These are phyloP conservation scores for Vireo griseus DNA, from an alignment of 2,797 vertebrate genomes.

Conservation along the genomic window DNA sequence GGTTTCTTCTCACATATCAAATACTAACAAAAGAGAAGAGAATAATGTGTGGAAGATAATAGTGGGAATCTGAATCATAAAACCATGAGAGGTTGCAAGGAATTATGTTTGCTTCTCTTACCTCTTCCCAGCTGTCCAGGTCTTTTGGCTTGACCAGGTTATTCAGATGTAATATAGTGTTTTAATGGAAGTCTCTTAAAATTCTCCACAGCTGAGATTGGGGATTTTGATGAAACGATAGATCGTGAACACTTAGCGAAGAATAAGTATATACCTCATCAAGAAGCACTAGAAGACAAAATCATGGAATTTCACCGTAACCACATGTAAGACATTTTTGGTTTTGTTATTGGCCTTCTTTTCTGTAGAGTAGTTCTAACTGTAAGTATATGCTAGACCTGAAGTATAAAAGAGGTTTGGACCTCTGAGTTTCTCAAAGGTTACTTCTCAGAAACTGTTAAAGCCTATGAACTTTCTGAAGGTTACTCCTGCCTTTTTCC, in stretches of 20 bases:
- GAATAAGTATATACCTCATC: slow-evolving; percentile 95
- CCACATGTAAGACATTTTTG: slow-evolving; percentile 82
- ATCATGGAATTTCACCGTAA: slow-evolving; percentile 94
- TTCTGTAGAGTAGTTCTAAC: not conserved
- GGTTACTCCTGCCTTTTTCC: not conserved
- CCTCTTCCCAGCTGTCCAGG: not conserved
- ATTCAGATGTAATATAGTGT: not conserved
- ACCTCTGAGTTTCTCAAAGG: not conserved
- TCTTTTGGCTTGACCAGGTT: not conserved
- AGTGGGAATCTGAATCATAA: not conserved
- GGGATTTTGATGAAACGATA: slow-evolving; percentile 94
- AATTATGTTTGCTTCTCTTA: not conserved
- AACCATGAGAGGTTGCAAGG: not conserved
- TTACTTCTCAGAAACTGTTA: not conserved
- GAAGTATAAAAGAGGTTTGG: not conserved
- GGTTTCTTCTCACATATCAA: rapidly evolving
- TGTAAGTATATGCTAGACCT: not conserved
- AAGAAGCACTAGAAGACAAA: slow-evolving; percentile 93
- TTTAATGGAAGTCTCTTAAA: not conserved
- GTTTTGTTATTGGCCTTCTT: not conserved
- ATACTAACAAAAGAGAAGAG: not conserved
- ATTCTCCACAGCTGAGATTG: slow-evolving; percentile 87
- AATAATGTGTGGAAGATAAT: not conserved
- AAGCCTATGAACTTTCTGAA: not conserved
- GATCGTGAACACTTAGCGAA: slow-evolving; percentile 93